phyloP scores from a whole-genome alignment of 2,888 invertebrate genomes.

The Nowickia ferox region DNA sequence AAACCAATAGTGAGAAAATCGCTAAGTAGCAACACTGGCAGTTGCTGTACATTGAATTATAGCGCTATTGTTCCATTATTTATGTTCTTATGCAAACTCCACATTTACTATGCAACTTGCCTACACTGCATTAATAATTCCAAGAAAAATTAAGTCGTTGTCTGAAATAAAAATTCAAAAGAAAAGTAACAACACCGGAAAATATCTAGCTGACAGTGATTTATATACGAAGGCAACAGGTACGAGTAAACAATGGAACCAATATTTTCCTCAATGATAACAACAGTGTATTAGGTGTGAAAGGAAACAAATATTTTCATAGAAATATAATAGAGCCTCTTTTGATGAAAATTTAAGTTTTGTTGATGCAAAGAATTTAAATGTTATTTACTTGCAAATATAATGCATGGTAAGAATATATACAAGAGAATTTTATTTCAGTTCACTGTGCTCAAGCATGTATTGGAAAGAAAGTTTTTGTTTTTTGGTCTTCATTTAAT shows the following conservation, averaged over 20 bases:
- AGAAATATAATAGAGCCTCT: background rate
- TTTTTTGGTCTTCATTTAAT: too few relatives aligned
- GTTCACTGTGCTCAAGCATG: too few relatives aligned
- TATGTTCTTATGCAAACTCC: slow-evolving; percentile 13
- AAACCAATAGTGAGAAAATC: too few relatives aligned
- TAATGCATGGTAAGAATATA: too few relatives aligned
- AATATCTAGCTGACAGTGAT: slow-evolving; percentile 51
- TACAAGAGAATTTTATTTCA: too few relatives aligned
- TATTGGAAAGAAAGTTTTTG: too few relatives aligned
- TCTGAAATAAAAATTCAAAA: background rate
- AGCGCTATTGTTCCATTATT: slow-evolving; percentile 31
- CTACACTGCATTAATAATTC: slow-evolving; percentile 25
- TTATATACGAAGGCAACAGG: slow-evolving; percentile 37
- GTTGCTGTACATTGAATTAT: slow-evolving; percentile 9
- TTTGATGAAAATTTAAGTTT: too few relatives aligned
- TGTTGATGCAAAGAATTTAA: too few relatives aligned
- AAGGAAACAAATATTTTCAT: background rate
- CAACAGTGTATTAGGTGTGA: background rate
- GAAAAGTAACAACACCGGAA: slow-evolving; percentile 12
- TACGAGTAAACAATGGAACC: background rate
- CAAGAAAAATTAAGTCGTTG: background rate
- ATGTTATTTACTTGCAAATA: too few relatives aligned
- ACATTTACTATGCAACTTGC: slow-evolving; percentile 9
- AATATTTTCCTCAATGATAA: background rate
- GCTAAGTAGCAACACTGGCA: too few relatives aligned